Percentiles rank a stretch among this genome's conserved stretches.
phyloP scores from a whole-genome alignment of 2,797 vertebrate genomes.

The Nothura maculosa region DNA sequence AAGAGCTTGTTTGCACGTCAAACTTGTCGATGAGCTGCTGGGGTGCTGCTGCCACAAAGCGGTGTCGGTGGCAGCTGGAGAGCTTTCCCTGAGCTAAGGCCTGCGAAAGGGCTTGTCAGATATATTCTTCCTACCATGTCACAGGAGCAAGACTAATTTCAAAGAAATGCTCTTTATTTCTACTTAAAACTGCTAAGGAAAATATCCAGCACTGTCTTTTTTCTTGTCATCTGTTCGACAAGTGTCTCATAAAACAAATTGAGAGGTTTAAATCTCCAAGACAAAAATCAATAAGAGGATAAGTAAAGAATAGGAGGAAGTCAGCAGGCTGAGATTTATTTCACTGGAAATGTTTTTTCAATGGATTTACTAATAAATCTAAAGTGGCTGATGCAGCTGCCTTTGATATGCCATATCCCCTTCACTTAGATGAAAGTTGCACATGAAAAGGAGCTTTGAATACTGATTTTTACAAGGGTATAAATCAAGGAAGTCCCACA shows the following conservation, averaged over 20 bases:
- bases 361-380: slow-evolving; percentile 79
- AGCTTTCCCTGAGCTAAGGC: slow-evolving; percentile 35
- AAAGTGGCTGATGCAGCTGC: slow-evolving; percentile 54
- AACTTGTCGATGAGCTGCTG: slow-evolving; percentile 64
- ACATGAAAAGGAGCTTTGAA: slow-evolving; percentile 70
- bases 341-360: slow-evolving; percentile 78
- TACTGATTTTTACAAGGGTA: slow-evolving; percentile 74
- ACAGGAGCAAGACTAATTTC: slow-evolving; percentile 70
- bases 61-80: slow-evolving; percentile 34
- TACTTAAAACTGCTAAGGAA: slow-evolving; percentile 72
- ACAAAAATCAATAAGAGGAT: slow-evolving; percentile 78
- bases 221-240: slow-evolving; percentile 68
- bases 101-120: slow-evolving; percentile 58
- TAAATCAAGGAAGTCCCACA: slow-evolving; percentile 66
- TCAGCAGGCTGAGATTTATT: slow-evolving; percentile 79
- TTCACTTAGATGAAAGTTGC: slow-evolving; percentile 64
- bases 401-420: slow-evolving; percentile 62
- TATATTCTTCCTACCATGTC: slow-evolving; percentile 47
- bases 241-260: slow-evolving; percentile 79
- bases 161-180: slow-evolving; percentile 72
- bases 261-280: slow-evolving; percentile 78
- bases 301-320: slow-evolving; percentile 77
- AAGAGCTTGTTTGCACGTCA: slow-evolving; percentile 74
- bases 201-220: slow-evolving; percentile 61
- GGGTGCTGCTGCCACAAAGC: slow-evolving; percentile 43